Base-by-base conservation (phyloP, 2,888 invertebrate species). In the Agrypnus murinus region DNA sequence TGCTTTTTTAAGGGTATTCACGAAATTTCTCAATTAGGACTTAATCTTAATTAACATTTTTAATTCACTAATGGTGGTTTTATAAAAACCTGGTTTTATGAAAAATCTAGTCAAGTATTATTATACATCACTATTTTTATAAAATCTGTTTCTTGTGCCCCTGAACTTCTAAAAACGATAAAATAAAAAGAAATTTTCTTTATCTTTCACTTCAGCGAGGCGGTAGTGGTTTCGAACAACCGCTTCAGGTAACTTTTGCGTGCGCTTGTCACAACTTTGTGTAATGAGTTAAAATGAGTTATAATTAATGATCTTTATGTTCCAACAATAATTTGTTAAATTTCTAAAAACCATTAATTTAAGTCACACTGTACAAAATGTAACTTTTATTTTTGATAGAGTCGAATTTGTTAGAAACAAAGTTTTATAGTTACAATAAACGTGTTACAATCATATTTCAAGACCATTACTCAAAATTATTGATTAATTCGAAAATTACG, bases 231-330 rank as follows among this genome's bases (percentile, higher is more conserved):
- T 67, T 53, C 17, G 40, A 67, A 60, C 67, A 67, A 67, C 50
- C 60, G 68, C 45, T 68, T 45, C 57, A 68, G 68, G 63, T 68
- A 68, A 63, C 63, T 68, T 68, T 66, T 36, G 57, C 68, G 62
- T 57, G 62, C 57, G 55, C 34, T 46, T 63, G 63, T 68, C 63
- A 63, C 62, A 63, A 57, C 55, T 68, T 68, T 55, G 32, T 55
- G 55, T 62, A 57, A 63, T 55, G 63, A 68, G 68, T 68, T 68
- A 68, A 68, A 57, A 68, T 62, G 63, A 63, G 57, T 63, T 69
- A 58, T 69, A 69, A 69, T 69, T 69, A 69, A 66, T 66, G 66
- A 60, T 66, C 38, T 60, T 31, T 59, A 17, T 60, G 60, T 66
- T 66, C 48, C 50, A 8, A 40, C 17, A 66, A 59, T 66, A 66